Evolutionary conservation across 1,140 invertebrate species (phyloP), one percentile per base, ranked within the genome.

Genomic region (Aphis gossypii): DNA sequence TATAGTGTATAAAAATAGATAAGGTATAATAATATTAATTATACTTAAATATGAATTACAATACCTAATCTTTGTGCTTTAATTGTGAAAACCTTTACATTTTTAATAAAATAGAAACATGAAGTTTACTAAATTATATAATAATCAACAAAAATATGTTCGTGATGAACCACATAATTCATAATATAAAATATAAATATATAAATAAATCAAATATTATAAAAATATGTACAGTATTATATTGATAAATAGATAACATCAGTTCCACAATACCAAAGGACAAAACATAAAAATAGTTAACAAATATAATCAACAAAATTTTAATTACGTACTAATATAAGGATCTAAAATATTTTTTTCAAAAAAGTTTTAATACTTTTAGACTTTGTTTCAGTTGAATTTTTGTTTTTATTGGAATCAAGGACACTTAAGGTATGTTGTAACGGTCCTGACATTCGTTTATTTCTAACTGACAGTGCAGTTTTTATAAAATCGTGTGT

Each of bases 401-500:
- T 93, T n/a, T 93, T 93, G 38, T 86, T 93, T 82, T 14, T 54
- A 54, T 93, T 84, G 5, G 35, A 30, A 20, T 41, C 68, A 56
- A 83, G 6, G 0, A 38, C 11, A 38, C n/a, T 51, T 38, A 38
- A 18, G 41, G 23, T 93, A 38, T 38, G 48, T n/a, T 84, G 76
- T 44, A 84, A 56, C 25, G 76, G 46, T 48, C 68, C 68, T 11
- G 94, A 94, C 25, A 91, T 68, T 46, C 94, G 60, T 83, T 90
- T 84, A 35, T 54, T 94, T 92, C 94, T 90, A 38, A 84, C 82
- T 25, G 94, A 94, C 30, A 92, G 35, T 51, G 94, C 94, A 1
- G 94, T 94, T 94, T 94, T 88, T 38, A 94, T 88, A 44, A 92
- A 94, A 54, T 93, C 92, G 30, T 93, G 44, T 51, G 48, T 83